Conservation (phyloP, 2,888 invertebrate species). For the Epistrophella euchroma region DNA sequence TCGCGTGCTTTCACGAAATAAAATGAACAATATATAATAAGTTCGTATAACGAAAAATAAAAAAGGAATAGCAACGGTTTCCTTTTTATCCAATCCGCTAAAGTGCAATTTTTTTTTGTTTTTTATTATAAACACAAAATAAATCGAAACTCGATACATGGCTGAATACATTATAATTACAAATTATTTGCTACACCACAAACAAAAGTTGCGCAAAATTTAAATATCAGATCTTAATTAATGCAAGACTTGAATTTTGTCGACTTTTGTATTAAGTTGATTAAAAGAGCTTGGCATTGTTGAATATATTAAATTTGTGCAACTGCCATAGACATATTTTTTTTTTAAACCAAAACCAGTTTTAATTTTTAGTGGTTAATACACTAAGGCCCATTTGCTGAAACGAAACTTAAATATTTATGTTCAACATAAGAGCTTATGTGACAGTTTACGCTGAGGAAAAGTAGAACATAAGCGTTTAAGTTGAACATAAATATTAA, state of each 20-base stretch:
- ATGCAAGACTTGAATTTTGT: not conserved
- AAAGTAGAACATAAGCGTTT: no score
- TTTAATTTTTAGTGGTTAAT: conserved; percentile 53
- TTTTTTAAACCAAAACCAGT: conserved; percentile 32
- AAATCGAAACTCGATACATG: conserved; percentile 20
- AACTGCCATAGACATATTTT: not conserved
- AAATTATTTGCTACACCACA: conserved; percentile 11
- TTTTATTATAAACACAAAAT: conserved; percentile 26
- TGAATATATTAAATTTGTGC: conserved; percentile 12
- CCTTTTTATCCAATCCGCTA: conserved; percentile 53
- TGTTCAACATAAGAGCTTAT: no score
- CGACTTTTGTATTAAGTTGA: not conserved
- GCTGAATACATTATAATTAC: not conserved
- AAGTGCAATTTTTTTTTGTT: conserved; percentile 68
- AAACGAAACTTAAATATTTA: no score
- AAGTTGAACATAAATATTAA: no score
- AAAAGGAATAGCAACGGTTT: conserved; percentile 47
- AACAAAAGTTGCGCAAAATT: not conserved
- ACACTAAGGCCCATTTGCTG: no score
- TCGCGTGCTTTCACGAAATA: conserved; percentile 50
- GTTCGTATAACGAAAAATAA: conserved; percentile 37
- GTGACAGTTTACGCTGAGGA: no score
- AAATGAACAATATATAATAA: conserved; percentile 41
- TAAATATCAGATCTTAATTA: not conserved
- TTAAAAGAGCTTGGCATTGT: not conserved